phyloP scores from a whole-genome alignment of 2,113 vertebrate species.

The Alaudala cheleensis region DNA sequence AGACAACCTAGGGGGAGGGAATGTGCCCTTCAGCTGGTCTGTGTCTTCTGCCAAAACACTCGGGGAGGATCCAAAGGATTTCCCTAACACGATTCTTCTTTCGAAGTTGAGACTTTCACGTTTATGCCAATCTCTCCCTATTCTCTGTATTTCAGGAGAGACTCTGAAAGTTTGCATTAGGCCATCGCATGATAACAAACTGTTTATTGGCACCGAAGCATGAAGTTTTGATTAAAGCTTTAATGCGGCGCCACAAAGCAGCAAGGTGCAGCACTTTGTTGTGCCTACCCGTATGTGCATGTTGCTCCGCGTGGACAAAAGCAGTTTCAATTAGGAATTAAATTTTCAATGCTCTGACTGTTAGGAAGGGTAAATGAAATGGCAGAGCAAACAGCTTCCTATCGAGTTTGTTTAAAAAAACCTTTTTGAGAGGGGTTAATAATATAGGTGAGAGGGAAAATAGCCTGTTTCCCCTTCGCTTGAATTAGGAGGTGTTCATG shows the following conservation, averaged over 20 bases:
- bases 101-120: neutral
- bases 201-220: neutral
- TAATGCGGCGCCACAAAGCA: neutral
- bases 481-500: neutral
- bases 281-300: neutral
- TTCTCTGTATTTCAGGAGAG: neutral
- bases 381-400: neutral
- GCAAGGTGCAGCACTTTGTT: neutral
- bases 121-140: neutral
- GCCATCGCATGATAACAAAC: neutral
- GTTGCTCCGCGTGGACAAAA: neutral
- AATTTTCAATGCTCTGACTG: neutral
- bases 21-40: neutral
- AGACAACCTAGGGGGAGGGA: neutral
- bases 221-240: conserved; percentile 8
- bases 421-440: neutral
- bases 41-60: neutral
- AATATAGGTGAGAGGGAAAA: neutral
- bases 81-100: neutral
- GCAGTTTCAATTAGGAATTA: neutral
- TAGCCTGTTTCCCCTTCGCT: neutral
- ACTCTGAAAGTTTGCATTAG: neutral
- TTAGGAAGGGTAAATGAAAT: neutral
- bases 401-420: neutral
- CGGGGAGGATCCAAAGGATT: neutral